Conservation (phyloP, 2,113 vertebrate species). For the Onychorhynchus coronatus region DNA sequence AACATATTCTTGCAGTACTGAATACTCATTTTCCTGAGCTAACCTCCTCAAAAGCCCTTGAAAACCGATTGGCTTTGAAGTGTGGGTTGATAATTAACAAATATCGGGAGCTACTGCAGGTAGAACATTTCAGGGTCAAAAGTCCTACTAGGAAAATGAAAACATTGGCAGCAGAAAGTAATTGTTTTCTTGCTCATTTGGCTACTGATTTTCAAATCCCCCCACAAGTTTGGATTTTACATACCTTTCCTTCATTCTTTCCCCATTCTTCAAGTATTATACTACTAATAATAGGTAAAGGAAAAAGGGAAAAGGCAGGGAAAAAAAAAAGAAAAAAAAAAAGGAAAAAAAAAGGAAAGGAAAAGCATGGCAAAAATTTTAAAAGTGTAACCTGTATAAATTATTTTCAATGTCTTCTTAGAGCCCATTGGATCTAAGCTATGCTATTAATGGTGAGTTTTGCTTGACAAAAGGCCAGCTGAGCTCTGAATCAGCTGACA, state of each 20-base stretch:
- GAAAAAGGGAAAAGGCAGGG: not conserved
- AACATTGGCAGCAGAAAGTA: constrained; percentile 30
- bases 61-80: constrained; percentile 51
- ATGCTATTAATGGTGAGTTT: not conserved
- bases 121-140: constrained; percentile 61
- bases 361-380: not conserved
- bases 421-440: not conserved
- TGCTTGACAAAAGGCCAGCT: not conserved
- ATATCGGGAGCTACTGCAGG: constrained; percentile 44
- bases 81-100: constrained; percentile 58
- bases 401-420: not conserved
- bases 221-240: not conserved
- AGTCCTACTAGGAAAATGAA: constrained; percentile 51
- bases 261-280: not conserved
- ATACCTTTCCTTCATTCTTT: not conserved
- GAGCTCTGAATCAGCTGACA: not conserved
- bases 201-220: constrained; percentile 15
- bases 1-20: not conserved
- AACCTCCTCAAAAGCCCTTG: constrained; percentile 52
- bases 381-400: not conserved
- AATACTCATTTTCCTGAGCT: constrained; percentile 54
- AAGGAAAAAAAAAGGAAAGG: too few species aligned
- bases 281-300: not conserved
- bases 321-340: too few species aligned
- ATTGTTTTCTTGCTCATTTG: constrained; percentile 56